Evolutionary conservation across 2,113 vertebrate genomes (phyloP), one percentile per base, ranked within the genome.

Genomic region (Gnathonemus echidnorhynchus): DNA sequence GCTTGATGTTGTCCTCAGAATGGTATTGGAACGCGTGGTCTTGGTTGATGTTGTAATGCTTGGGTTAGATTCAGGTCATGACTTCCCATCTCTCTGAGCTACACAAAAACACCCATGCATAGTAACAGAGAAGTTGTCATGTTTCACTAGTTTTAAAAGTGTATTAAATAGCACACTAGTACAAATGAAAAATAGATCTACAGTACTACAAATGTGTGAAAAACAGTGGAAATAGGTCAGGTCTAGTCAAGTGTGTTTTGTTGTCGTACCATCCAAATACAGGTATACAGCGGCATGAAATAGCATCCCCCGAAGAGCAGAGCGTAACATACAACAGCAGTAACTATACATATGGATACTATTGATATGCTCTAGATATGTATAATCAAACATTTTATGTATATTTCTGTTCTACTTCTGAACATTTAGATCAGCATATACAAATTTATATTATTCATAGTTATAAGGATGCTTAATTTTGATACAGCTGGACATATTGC

Each of bases 41-140:
- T 46, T 15, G 39, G 39, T 86, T 58, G 8, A 48, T 83, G 48
- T 10, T 45, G 77, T 86, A 85, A 86, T 89, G 31, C 39, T 62
- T 85, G 89, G 35, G 50, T 84, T 85, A 35, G 24, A 52, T 89
- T 89, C 21, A 86, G 52, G 80, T 89, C 52, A 48, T 53, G 19
- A 42, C 70, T 39, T 83, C 39, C 80, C 24, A n/a, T 85, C 42
- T 89, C 52, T 42, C 50, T 27, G 42, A 45, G 53, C 80, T 58
- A 86, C 89, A 86, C 52, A 46, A 48, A 89, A 52, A 89, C 74
- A 45, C 46, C 49, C 48, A 9, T 80, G 48, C 52, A 19, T 42
- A 56, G 70, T 85, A 46, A 39, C 80, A 49, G 48, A 48, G 35
- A n/a, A 85, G 17, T 56, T 46, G 35, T 46, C 35, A 45, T 13